A percentile compares a stretch with the other conserved stretches of the same genome.
phyloP scores from a whole-genome alignment of 2,888 invertebrate genomes.

The Aricia artaxerxes region DNA sequence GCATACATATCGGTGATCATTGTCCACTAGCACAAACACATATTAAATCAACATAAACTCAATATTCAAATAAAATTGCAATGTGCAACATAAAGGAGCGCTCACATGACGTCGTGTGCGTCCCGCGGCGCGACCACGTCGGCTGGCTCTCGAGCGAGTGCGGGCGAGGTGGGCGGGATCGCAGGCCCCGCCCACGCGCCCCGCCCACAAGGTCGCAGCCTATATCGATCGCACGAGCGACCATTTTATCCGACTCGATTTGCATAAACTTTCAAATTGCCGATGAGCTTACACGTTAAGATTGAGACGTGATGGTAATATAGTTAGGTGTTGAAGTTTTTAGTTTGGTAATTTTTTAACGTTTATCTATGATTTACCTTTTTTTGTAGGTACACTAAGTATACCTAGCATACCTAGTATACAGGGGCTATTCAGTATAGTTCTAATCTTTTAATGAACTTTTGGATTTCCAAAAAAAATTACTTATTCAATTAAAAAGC shows the following conservation, averaged over 20 bases:
- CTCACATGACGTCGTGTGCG: constrained; percentile 46
- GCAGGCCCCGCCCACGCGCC: constrained; percentile 70
- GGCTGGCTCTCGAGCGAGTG: constrained; percentile 47
- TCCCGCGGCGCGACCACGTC: constrained; percentile 45
- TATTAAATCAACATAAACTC: constrained; percentile 35
- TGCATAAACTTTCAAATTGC: constrained; percentile 72
- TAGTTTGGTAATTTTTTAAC: background rate
- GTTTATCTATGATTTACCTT: background rate
- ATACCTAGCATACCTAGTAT: no score
- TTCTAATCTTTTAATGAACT: background rate
- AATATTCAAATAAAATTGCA: background rate
- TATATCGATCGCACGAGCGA: constrained; percentile 78
- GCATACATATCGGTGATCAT: constrained; percentile 78
- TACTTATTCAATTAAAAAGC: background rate
- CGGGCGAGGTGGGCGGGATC: constrained; percentile 51
- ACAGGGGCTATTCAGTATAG: background rate
- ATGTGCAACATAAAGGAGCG: constrained; percentile 39
- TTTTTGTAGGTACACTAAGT: background rate
- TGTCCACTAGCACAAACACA: constrained; percentile 58
- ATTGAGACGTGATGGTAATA: constrained; percentile 28
- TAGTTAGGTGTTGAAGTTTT: background rate
- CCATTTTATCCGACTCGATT: constrained; percentile 79
- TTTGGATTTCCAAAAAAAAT: background rate
- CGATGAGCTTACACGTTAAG: constrained; percentile 38
- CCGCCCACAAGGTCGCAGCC: constrained; percentile 75